phyloP scores from a whole-genome alignment of 2,113 vertebrate genomes.

The Thunnus thynnus region DNA sequence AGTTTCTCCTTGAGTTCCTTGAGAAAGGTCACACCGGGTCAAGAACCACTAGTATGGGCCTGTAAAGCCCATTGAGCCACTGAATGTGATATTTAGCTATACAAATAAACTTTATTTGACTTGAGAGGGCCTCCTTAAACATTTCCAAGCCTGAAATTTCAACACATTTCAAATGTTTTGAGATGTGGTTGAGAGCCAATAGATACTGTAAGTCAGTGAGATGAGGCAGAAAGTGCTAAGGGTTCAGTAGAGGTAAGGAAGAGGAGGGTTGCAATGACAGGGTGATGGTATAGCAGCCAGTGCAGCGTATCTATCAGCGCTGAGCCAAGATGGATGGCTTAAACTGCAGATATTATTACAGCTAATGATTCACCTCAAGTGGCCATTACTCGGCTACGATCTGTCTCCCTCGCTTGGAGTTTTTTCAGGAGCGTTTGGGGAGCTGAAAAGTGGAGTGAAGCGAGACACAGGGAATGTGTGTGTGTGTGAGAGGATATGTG shows the following conservation, averaged over 20 bases:
- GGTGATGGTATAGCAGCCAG: slow-evolving; percentile 39
- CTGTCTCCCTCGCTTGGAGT: slow-evolving; percentile 53
- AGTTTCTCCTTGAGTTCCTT: neutral
- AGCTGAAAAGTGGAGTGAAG: slow-evolving; percentile 44
- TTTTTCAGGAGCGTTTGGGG: slow-evolving; percentile 40
- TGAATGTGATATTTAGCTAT: neutral
- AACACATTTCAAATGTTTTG: slow-evolving; percentile 28
- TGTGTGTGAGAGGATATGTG: neutral
- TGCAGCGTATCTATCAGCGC: slow-evolving; percentile 60
- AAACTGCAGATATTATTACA: slow-evolving; percentile 83
- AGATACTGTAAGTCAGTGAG: slow-evolving; percentile 3
- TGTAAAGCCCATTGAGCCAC: neutral
- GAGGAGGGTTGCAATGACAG: slow-evolving; percentile 28
- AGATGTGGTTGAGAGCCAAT: slow-evolving; percentile 8
- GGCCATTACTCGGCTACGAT: slow-evolving; percentile 75
- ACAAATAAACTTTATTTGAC: slow-evolving; percentile 19
- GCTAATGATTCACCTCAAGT: slow-evolving; percentile 85
- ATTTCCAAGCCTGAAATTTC: slow-evolving; percentile 10
- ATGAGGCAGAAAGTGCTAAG: slow-evolving; percentile 18
- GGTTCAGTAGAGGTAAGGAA: neutral
- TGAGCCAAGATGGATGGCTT: slow-evolving; percentile 73
- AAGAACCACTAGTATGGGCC: neutral
- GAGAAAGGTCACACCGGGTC: neutral
- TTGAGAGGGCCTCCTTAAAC: slow-evolving; percentile 10
- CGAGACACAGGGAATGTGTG: neutral